Evolutionary conservation across 2,113 vertebrate genomes (phyloP).

Genomic region (Atrichornis clamosus): DNA sequence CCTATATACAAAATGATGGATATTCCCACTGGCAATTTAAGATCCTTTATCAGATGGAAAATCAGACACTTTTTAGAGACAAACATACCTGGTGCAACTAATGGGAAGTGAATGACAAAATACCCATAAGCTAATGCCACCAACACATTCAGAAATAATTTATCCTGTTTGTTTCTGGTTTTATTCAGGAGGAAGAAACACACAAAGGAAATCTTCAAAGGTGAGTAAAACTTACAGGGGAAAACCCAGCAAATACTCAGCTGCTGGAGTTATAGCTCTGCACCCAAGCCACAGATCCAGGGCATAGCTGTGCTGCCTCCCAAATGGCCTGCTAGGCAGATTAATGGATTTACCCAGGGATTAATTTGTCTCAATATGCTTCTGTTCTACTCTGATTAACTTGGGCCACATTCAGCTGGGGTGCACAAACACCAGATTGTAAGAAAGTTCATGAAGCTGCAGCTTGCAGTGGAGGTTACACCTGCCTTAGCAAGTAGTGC

Average conservation of each 20-base stretch:
- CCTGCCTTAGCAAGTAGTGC: background rate
- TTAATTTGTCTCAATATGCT: background rate
- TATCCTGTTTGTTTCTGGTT: conserved; percentile 7
- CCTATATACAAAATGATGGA: background rate
- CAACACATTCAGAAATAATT: background rate
- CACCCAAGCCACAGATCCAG: background rate
- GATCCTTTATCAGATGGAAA: background rate
- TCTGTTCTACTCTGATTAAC: background rate
- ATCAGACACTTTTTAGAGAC: background rate
- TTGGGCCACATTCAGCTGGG: background rate
- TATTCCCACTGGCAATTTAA: background rate
- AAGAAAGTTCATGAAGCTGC: background rate
- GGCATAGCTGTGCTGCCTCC: background rate
- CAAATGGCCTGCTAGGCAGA: background rate
- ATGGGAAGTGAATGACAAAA: background rate
- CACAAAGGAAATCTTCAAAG: conserved; percentile 90
- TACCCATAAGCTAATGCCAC: background rate
- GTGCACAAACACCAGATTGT: background rate
- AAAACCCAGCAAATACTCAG: background rate
- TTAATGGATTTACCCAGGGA: background rate
- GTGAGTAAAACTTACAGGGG: conserved; percentile 66
- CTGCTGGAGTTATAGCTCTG: background rate
- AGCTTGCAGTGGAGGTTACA: accelerated
- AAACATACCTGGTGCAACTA: background rate
- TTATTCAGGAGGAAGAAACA: conserved; percentile 85